Percentiles rank a stretch among this genome's conserved stretches.
phyloP scores from a whole-genome alignment of 2,888 invertebrate species.

The Protophormia terraenovae region DNA sequence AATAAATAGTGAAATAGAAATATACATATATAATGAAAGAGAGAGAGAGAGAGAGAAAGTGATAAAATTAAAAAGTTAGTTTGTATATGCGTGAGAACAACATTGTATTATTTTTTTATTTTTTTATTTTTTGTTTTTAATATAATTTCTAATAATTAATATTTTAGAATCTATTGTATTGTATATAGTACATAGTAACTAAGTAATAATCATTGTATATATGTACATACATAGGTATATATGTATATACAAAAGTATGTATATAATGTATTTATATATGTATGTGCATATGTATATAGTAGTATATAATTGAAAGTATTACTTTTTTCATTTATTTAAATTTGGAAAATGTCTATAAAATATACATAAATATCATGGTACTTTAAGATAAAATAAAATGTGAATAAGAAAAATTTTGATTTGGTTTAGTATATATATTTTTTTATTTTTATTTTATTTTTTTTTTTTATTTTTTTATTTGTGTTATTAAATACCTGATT shows the following conservation, averaged over 20 bases:
- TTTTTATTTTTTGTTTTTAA: too few relatives aligned
- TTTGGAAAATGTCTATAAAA: constrained; percentile 65
- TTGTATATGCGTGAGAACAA: too few relatives aligned
- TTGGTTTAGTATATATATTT: constrained; percentile 28
- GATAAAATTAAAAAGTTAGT: too few relatives aligned
- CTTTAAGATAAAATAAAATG: constrained; percentile 68
- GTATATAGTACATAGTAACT: not conserved
- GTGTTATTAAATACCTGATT: constrained; percentile 66
- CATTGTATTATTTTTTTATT: too few relatives aligned
- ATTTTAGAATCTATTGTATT: too few relatives aligned
- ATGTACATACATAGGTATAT: not conserved
- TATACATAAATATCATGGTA: constrained; percentile 61
- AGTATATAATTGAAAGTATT: constrained; percentile 54
- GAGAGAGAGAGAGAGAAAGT: too few relatives aligned
- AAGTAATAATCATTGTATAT: not conserved
- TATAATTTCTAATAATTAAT: too few relatives aligned
- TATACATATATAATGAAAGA: too few relatives aligned
- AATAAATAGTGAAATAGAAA: too few relatives aligned
- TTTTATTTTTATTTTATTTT: constrained; percentile 12
- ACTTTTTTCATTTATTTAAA: constrained; percentile 52
- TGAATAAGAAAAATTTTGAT: constrained; percentile 69
- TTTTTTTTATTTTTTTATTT: constrained; percentile 45
- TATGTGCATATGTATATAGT: constrained; percentile 54
- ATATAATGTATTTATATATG: constrained; percentile 35
- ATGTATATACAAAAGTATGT: constrained; percentile 54